Evolutionary conservation across 2,113 vertebrate species (phyloP).

Genomic region (Echinops telfairi): DNA sequence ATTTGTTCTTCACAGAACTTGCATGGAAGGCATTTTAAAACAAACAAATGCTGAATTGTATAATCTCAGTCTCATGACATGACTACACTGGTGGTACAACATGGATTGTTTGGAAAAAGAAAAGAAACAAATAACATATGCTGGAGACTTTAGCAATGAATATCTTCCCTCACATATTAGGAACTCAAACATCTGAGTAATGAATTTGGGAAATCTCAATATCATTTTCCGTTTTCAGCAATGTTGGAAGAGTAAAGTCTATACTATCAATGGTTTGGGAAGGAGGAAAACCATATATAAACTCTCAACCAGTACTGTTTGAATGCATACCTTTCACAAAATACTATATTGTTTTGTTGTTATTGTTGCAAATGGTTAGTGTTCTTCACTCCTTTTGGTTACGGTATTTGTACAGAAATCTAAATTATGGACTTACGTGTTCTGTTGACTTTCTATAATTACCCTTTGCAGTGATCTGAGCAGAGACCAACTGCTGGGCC

Average conservation of each 20-base stretch:
- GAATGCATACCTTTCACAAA: background rate
- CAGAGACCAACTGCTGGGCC: slow-evolving; percentile 21
- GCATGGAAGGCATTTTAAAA: background rate
- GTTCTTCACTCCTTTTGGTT: background rate
- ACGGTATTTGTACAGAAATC: slow-evolving; percentile 33
- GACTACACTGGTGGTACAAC: background rate
- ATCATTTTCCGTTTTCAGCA: slow-evolving; percentile 28
- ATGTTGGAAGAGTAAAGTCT: background rate
- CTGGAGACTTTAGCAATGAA: background rate
- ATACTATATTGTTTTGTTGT: background rate
- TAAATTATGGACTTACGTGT: background rate
- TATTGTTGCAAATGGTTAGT: slow-evolving; percentile 53
- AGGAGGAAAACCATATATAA: background rate
- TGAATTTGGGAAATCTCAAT: background rate
- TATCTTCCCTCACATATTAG: slow-evolving; percentile 29
- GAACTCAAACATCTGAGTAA: slow-evolving; percentile 10
- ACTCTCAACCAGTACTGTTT: background rate
- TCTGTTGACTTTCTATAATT: slow-evolving; percentile 58
- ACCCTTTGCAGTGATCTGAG: slow-evolving; percentile 55
- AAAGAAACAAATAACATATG: slow-evolving; percentile 32
- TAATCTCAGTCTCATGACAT: background rate
- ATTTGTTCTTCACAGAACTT: background rate
- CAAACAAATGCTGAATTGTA: background rate
- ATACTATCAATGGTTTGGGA: background rate
- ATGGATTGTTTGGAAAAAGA: background rate